Conservation (phyloP, 2,113 vertebrate species). For the Leucosticte australis region DNA sequence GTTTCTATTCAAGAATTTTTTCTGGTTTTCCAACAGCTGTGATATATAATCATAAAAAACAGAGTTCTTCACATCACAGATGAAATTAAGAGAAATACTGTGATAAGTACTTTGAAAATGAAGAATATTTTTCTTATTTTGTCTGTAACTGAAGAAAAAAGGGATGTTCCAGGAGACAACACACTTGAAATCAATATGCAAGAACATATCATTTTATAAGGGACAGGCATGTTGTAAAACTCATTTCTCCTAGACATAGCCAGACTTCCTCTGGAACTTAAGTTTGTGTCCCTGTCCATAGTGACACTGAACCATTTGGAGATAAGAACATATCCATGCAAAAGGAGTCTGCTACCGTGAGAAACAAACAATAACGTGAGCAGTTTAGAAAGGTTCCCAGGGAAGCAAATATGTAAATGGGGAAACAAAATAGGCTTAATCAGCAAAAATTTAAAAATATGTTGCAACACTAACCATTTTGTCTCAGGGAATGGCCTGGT, state of each 20-base stretch:
- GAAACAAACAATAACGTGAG: not conserved
- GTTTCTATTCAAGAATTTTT: not conserved
- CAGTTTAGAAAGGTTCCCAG: not conserved
- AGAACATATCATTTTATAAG: not conserved
- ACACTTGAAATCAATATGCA: not conserved
- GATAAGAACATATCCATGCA: not conserved
- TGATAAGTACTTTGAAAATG: not conserved
- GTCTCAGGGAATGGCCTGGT: not conserved
- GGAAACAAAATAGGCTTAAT: not conserved
- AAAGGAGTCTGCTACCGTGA: accelerated
- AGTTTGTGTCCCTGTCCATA: not conserved
- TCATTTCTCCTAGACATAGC: not conserved
- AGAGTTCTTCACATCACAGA: not conserved
- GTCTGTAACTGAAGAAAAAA: not conserved
- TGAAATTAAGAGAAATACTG: not conserved
- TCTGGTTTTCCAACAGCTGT: not conserved
- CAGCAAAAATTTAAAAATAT: not conserved
- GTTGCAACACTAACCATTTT: not conserved
- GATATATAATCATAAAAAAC: not conserved
- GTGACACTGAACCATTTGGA: not conserved
- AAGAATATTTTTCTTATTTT: not conserved
- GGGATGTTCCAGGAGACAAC: not conserved
- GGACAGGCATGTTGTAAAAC: not conserved
- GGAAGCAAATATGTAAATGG: not conserved
- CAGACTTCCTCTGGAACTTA: not conserved